Base-by-base conservation (phyloP, 2,888 invertebrate species). In the Beris chalybata region DNA sequence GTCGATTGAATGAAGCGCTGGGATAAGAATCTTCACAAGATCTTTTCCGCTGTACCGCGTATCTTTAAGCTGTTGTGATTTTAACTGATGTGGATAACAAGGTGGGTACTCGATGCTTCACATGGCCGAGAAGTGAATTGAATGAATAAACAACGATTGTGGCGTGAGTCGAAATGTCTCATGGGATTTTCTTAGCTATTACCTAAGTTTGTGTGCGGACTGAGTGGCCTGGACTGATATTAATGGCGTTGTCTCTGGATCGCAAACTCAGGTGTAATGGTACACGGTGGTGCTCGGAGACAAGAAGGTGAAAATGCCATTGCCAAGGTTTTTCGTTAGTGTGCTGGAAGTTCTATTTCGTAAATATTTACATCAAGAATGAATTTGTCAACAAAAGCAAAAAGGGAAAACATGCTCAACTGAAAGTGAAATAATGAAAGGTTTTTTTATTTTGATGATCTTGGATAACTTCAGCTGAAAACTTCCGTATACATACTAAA, bases 331-430 rank as follows among this genome's bases (percentile, higher is more conserved):
- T 61, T 59, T 52, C 50, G 61, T 50, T 11, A 61, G 38, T 52
- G 12, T 38, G 52, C 32, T 30, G 52, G 38, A 38, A 38, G 52
- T 52, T 61, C 50, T 38, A 38, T 7, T 50, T 38, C 22, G 61
- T 61, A 52, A 52, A 61, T 61, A 61, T 61, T 61, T 52, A 61
- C 61, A 50, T 61, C 50, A 38, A 50, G 50, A 7, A 50, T 43
- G 61, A 61, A 61, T 61, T 50, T 52, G 61, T 61, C 61, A 61
- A 52, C 38, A 52, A 61, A 38, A 61, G 31, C 32, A 50, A 61
- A 58, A 47, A 29, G 22, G 9, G 29, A 45, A 13, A 30, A 45
- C 45, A 29, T 5, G 22, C 30, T 30, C 5, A 45, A 29, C 30
- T 58, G 50, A 43, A 38, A 38, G 50, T 50, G 61, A 61, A 52